These are phyloP conservation scores for Oryzias woworae DNA, from an alignment of 2,113 vertebrate species.

Conservation along the genomic window DNA sequence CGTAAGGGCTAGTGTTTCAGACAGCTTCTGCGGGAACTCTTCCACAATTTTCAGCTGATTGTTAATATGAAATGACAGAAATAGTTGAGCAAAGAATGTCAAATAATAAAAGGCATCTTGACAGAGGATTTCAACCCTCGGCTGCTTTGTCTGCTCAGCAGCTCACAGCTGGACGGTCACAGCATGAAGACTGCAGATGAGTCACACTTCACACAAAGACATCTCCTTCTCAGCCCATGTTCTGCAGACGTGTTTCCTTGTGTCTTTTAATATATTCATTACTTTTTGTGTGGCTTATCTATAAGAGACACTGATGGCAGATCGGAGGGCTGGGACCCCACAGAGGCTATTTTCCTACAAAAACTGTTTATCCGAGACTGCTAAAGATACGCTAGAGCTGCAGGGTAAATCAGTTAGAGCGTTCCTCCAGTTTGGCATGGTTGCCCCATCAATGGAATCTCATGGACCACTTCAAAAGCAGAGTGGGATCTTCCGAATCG, in stretches of 20 bases:
- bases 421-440: neutral
- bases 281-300: neutral
- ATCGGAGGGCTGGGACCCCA: neutral
- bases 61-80: neutral
- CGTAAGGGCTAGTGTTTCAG: neutral
- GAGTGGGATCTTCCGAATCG: slow-evolving; percentile 10
- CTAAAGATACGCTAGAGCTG: neutral
- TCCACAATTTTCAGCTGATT: neutral
- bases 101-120: neutral
- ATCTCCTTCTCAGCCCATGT: neutral
- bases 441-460: slow-evolving; percentile 6
- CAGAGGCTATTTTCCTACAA: neutral
- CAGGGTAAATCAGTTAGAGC: neutral
- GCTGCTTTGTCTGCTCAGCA: slow-evolving; percentile 1
- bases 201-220: neutral
- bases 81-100: neutral
- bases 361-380: neutral
- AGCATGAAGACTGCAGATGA: slow-evolving; percentile 13
- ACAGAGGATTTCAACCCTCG: slow-evolving; percentile 4
- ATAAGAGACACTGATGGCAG: neutral
- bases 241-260: neutral
- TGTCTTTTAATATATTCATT: neutral
- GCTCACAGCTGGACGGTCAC: slow-evolving; percentile 1
- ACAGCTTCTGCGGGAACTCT: neutral
- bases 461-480: slow-evolving; percentile 11